Conservation (phyloP, 2,888 invertebrate genomes). For the Plebejus argus region DNA sequence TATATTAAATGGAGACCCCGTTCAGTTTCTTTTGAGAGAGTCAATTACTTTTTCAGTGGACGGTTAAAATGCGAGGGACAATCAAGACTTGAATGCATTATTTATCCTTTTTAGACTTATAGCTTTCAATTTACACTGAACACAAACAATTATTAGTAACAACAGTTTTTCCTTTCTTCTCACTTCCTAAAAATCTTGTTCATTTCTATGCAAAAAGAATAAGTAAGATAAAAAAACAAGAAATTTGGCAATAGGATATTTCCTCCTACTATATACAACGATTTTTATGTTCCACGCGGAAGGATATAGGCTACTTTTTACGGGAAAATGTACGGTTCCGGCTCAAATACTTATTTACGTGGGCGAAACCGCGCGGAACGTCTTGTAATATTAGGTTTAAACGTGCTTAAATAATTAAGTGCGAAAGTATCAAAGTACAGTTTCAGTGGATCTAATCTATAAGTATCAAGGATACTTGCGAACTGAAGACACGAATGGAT, state of each 20-base stretch:
- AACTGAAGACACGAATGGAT: too few relatives aligned
- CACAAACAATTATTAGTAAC: neutral
- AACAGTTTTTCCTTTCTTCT: neutral
- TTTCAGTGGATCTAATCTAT: constrained; percentile 18
- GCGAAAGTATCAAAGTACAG: constrained; percentile 14
- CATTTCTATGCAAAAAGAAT: neutral
- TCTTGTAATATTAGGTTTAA: neutral
- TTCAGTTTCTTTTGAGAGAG: constrained; percentile 22
- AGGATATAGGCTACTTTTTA: too few relatives aligned
- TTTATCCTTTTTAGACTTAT: constrained; percentile 1
- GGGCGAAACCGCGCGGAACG: neutral
- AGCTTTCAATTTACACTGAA: neutral
- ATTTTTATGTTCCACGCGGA: too few relatives aligned
- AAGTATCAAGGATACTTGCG: constrained; percentile 14
- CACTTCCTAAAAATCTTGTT: neutral
- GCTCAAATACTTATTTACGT: too few relatives aligned
- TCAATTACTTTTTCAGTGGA: constrained; percentile 28
- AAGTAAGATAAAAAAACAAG: too few relatives aligned
- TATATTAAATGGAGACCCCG: constrained; percentile 28
- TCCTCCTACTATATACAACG: too few relatives aligned
- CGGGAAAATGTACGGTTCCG: too few relatives aligned
- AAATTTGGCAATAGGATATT: too few relatives aligned
- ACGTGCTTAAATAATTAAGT: constrained; percentile 9
- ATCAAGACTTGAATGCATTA: constrained; percentile 8
- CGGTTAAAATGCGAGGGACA: constrained; percentile 23